Conservation (phyloP, 2,797 vertebrate species). For the Decapterus maruadsi region DNA sequence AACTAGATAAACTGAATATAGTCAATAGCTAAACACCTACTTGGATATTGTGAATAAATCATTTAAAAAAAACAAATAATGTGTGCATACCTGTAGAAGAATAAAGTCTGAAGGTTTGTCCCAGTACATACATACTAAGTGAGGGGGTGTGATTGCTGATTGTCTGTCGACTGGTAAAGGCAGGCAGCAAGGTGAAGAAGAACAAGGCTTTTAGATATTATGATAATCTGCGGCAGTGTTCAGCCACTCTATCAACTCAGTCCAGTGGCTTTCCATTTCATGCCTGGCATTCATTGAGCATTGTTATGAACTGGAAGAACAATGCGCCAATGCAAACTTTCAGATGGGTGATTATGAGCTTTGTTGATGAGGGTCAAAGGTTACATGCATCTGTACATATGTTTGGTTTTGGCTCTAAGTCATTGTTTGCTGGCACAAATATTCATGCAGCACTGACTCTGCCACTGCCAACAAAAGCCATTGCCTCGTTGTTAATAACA, state of each 20-base stretch:
- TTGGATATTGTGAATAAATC: constrained; percentile 2
- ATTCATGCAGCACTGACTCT: constrained; percentile 5
- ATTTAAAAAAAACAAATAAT: neutral
- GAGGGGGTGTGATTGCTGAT: constrained; percentile 35
- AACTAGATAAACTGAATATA: neutral
- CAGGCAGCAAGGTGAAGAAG: constrained; percentile 33
- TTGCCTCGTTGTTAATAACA: constrained; percentile 18
- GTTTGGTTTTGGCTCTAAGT: neutral
- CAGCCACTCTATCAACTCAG: constrained; percentile 33
- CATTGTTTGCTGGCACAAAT: neutral
- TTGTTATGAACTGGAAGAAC: constrained; percentile 26
- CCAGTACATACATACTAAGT: constrained; percentile 20
- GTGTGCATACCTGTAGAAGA: constrained; percentile 1
- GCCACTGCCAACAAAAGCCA: neutral
- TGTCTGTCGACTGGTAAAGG: constrained; percentile 43
- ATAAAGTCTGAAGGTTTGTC: constrained; percentile 7
- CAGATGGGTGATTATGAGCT: constrained; percentile 20
- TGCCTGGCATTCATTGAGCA: constrained; percentile 29
- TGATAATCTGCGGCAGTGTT: constrained; percentile 54
- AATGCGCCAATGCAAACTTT: constrained; percentile 21
- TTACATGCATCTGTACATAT: constrained; percentile 2
- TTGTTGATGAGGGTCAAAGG: constrained; percentile 24
- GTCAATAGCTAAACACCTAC: constrained; percentile 5
- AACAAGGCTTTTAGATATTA: constrained; percentile 53
- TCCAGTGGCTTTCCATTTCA: constrained; percentile 43